These are phyloP conservation scores for Fregetta grallaria DNA, from an alignment of 2,113 vertebrate species.

Conservation along the genomic window DNA sequence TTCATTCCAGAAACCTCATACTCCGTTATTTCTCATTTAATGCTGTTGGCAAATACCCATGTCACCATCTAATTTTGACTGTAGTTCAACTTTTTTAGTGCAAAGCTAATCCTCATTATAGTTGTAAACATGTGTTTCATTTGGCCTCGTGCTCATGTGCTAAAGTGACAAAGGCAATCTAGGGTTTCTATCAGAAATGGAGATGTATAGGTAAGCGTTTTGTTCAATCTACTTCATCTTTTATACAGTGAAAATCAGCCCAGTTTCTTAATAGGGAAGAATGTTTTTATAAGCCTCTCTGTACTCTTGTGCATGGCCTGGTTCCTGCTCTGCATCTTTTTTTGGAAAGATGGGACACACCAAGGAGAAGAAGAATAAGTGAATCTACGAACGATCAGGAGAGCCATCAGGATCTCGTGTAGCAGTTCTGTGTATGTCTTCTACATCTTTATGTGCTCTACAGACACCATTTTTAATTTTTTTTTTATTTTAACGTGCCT, in stretches of 20 bases:
- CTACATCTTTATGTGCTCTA: background rate
- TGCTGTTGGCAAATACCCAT: constrained; percentile 70
- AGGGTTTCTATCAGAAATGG: constrained; percentile 26
- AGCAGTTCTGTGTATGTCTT: background rate
- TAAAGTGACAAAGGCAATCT: constrained; percentile 54
- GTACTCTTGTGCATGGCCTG: background rate
- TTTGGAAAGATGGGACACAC: background rate
- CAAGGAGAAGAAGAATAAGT: background rate
- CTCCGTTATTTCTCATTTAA: constrained; percentile 71
- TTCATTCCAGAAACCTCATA: constrained; percentile 71
- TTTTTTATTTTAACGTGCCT: background rate
- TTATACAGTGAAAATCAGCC: constrained; percentile 12
- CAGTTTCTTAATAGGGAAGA: background rate
- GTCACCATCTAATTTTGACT: constrained; percentile 70
- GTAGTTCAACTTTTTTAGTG: constrained; percentile 60
- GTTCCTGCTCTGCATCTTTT: background rate
- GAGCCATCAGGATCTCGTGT: background rate
- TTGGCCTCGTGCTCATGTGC: constrained; percentile 35
- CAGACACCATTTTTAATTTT: background rate
- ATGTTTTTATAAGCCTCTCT: background rate
- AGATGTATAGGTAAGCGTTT: background rate
- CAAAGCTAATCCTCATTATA: constrained; percentile 69
- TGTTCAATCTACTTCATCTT: background rate
- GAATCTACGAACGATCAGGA: background rate
- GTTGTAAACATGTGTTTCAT: constrained; percentile 73